A percentile compares a stretch with the other conserved stretches of the same genome.
Conservation (phyloP, 1,140 invertebrate species). For the Zaprionus inermis region DNA sequence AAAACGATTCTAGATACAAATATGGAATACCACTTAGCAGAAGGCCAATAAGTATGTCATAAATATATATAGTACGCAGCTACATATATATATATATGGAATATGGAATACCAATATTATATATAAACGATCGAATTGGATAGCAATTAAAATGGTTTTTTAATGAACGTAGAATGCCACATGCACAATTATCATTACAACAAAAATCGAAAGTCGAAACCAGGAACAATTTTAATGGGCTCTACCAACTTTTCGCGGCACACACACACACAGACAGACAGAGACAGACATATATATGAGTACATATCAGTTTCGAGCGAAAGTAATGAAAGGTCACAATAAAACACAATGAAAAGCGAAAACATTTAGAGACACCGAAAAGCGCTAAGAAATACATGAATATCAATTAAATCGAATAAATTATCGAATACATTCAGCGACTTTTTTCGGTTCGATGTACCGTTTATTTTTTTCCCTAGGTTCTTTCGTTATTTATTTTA, state of each 20-base stretch:
- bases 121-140: slow-evolving; percentile 54
- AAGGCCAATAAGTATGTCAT: slow-evolving; percentile 69
- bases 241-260: slow-evolving; percentile 47
- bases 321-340: slow-evolving; percentile 40
- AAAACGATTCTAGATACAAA: slow-evolving; percentile 49
- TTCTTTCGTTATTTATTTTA: not conserved
- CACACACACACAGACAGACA: slow-evolving; percentile 33
- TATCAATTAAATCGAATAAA: slow-evolving; percentile 54
- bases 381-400: slow-evolving; percentile 31
- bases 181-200: slow-evolving; percentile 68
- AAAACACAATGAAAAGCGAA: slow-evolving; percentile 67
- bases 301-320: slow-evolving; percentile 74
- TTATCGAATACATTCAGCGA: slow-evolving; percentile 32
- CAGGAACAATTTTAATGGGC: slow-evolving; percentile 37
- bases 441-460: slow-evolving; percentile 4
- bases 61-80: slow-evolving; percentile 14
- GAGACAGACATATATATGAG: slow-evolving; percentile 55
- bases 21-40: slow-evolving; percentile 36
- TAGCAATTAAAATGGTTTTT: slow-evolving; percentile 77
- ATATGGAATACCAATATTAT: slow-evolving; percentile 37
- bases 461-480: slow-evolving; percentile 17
- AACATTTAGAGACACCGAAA: slow-evolving; percentile 51
- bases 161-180: slow-evolving; percentile 62
- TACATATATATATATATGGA: slow-evolving; percentile 34
- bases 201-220: slow-evolving; percentile 1